phyloP scores from a whole-genome alignment of 1,140 invertebrate genomes.

The Temnothorax longispinosus region DNA sequence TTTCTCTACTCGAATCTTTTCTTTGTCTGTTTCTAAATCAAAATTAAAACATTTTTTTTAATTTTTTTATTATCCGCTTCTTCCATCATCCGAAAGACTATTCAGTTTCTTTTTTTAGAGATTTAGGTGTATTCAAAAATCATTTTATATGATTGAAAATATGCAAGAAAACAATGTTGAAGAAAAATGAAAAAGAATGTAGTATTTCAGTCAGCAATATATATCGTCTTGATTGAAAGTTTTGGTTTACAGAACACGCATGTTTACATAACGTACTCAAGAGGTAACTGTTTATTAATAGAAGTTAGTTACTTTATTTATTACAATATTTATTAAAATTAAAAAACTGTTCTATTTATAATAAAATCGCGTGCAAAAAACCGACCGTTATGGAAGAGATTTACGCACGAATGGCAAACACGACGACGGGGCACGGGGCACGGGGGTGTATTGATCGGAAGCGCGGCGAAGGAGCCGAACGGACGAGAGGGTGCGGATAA shows the following conservation, averaged over 20 bases:
- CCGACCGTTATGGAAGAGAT: constrained; percentile 30
- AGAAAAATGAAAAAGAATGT: neutral
- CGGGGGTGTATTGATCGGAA: constrained; percentile 66
- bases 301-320: neutral
- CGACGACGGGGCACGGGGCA: constrained; percentile 43
- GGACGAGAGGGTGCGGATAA: neutral
- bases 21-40: neutral
- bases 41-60: neutral
- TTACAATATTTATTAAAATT: neutral
- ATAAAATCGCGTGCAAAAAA: neutral
- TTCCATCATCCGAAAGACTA: no score
- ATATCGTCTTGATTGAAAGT: neutral
- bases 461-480: neutral
- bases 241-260: neutral
- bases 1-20: neutral
- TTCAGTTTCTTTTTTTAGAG: neutral
- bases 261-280: neutral
- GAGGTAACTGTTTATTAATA: neutral
- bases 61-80: neutral
- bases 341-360: neutral
- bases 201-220: neutral
- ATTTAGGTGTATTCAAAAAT: neutral
- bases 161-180: neutral
- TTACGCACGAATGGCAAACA: constrained; percentile 70
- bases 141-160: neutral